A percentile compares a stretch with the other conserved stretches of the same genome.
These are phyloP conservation scores for Gadopsis bispinosus DNA, from an alignment of 2,797 vertebrate genomes.

Conservation along the genomic window DNA sequence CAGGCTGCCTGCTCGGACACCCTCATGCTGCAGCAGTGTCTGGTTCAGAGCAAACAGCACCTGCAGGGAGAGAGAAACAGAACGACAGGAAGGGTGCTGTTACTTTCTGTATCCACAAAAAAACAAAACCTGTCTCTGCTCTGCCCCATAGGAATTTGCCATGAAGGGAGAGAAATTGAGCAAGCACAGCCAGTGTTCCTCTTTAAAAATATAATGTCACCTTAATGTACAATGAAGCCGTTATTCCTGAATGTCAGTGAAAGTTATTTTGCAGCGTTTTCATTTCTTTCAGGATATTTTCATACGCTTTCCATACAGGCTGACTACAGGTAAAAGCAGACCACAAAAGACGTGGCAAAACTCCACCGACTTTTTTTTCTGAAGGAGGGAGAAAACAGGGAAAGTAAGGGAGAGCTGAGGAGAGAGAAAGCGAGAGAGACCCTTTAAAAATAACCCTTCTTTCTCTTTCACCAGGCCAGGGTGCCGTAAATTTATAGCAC, in stretches of 20 bases:
- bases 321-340: constrained; percentile 71
- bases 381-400: constrained; percentile 38
- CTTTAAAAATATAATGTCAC: constrained; percentile 53
- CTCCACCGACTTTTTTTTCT: constrained; percentile 48
- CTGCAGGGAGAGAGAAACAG: constrained; percentile 69
- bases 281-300: constrained; percentile 64
- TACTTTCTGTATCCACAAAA: constrained; percentile 36
- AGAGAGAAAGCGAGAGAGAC: constrained; percentile 42
- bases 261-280: constrained; percentile 50
- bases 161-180: constrained; percentile 8
- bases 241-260: constrained; percentile 46
- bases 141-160: constrained; percentile 37
- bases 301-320: constrained; percentile 61
- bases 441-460: constrained; percentile 71
- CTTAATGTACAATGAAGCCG: constrained; percentile 46
- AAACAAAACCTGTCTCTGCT: constrained; percentile 22
- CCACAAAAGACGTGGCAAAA: constrained; percentile 57
- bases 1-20: constrained; percentile 87
- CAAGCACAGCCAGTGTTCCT: constrained; percentile 39
- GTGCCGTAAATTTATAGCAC: constrained; percentile 79
- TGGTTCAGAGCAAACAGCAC: constrained; percentile 94
- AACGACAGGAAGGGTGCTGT: constrained; percentile 26
- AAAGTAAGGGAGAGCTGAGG: constrained; percentile 37
- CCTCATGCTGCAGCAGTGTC: constrained; percentile 91
- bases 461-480: constrained; percentile 66